Evolutionary conservation across 2,888 invertebrate genomes (phyloP).

Genomic region (Drosophila longiperda): DNA sequence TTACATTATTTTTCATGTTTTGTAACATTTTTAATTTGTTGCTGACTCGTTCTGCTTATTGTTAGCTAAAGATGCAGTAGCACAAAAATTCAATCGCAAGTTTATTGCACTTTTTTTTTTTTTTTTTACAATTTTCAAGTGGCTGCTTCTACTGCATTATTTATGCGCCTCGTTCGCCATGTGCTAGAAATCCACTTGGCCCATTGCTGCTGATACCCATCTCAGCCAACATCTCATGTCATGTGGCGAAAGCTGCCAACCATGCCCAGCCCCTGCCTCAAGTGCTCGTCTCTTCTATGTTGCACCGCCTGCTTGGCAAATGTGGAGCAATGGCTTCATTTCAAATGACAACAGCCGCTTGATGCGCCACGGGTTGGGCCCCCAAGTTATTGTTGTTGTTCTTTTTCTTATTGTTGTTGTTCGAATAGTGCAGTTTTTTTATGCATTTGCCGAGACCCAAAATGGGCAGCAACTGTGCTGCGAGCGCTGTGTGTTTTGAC

Average conservation of each 20-base stretch:
- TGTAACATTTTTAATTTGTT: slow-evolving; percentile 60
- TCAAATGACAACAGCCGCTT: slow-evolving; percentile 73
- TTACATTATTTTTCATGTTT: slow-evolving; percentile 38
- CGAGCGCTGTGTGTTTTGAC: slow-evolving; percentile 65
- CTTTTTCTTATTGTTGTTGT: slow-evolving; percentile 17
- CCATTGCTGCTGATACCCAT: slow-evolving; percentile 26
- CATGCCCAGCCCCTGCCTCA: slow-evolving; percentile 2
- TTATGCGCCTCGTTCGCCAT: slow-evolving; percentile 71
- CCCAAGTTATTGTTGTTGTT: slow-evolving; percentile 34
- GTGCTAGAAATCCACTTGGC: slow-evolving; percentile 74
- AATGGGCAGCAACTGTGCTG: slow-evolving; percentile 59
- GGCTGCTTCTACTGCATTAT: slow-evolving; percentile 68
- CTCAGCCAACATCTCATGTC: slow-evolving; percentile 54
- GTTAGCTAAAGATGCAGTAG: slow-evolving; percentile 15
- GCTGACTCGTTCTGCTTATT: slow-evolving; percentile 33
- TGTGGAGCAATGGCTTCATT: slow-evolving; percentile 78
- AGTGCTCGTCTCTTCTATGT: not conserved
- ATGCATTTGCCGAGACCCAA: slow-evolving; percentile 53
- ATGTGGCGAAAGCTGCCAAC: slow-evolving; percentile 60
- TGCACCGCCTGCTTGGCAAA: slow-evolving; percentile 22
- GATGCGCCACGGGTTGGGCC: slow-evolving; percentile 68
- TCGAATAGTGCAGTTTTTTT: slow-evolving; percentile 51
- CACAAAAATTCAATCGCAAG: slow-evolving; percentile 34
- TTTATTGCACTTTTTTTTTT: slow-evolving; percentile 63
- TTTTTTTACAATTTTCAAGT: slow-evolving; percentile 60